Percentiles rank a stretch among this genome's conserved stretches.
These are phyloP conservation scores for Philereme vetulata DNA, from an alignment of 2,888 invertebrate genomes.

Conservation along the genomic window DNA sequence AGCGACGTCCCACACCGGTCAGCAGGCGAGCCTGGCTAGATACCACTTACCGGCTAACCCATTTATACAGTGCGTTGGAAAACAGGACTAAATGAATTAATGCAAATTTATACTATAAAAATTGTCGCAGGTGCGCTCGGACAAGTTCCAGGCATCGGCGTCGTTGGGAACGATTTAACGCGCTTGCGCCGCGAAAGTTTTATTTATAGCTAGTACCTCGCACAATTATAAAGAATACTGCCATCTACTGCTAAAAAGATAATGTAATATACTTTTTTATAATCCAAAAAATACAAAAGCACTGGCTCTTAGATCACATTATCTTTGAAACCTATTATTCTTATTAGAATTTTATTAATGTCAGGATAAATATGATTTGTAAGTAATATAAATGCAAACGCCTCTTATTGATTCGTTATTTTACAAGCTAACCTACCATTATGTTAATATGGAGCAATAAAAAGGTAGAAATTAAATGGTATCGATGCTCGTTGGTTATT, in stretches of 20 bases:
- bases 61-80: constrained; percentile 71
- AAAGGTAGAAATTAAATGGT: constrained; percentile 33
- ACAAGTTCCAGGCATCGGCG: constrained; percentile 76
- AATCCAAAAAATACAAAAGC: too few species aligned
- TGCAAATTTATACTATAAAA: constrained; percentile 84
- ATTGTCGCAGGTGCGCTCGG: constrained; percentile 82
- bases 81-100: constrained; percentile 83
- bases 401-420: not conserved
- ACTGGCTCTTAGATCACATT: too few species aligned
- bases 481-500: constrained; percentile 38
- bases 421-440: not conserved
- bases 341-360: too few species aligned
- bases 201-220: constrained; percentile 71
- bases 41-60: constrained; percentile 82
- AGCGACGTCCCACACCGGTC: constrained; percentile 41
- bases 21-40: constrained; percentile 56
- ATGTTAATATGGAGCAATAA: constrained; percentile 13
- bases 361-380: too few species aligned
- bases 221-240: constrained; percentile 53
- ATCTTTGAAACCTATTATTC: too few species aligned
- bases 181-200: constrained; percentile 75
- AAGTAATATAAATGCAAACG: not conserved
- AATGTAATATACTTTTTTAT: too few species aligned
- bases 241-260: not conserved
- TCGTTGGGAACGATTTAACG: constrained; percentile 80